Conservation (phyloP, 35 echinoderm and acorn worm genomes). For the Ptychodera flava region DNA sequence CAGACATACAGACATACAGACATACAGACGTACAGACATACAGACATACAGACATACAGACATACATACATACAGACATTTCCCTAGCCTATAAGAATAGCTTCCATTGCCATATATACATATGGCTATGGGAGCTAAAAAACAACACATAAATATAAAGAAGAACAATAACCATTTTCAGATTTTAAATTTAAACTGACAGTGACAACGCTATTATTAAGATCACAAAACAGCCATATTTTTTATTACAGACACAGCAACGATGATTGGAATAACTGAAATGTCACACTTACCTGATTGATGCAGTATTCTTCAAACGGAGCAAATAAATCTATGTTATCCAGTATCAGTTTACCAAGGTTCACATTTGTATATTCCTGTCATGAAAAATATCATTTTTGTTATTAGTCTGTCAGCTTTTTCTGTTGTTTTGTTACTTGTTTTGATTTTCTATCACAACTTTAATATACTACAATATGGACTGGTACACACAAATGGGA, state of each 20-base stretch:
- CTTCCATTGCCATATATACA: too few species aligned
- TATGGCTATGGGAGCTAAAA: too few species aligned
- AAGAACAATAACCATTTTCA: not conserved
- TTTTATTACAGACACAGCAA: too few species aligned
- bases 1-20: not conserved
- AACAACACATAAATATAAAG: not conserved
- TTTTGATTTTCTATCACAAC: not conserved
- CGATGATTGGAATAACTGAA: too few species aligned
- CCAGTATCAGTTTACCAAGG: conserved; percentile 6
- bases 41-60: too few species aligned
- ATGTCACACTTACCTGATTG: conserved; percentile 25
- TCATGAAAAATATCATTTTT: not conserved
- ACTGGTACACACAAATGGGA: too few species aligned
- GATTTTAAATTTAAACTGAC: not conserved
- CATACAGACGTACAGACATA: not conserved
- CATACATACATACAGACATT: too few species aligned
- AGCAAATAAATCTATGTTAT: not conserved
- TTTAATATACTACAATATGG: too few species aligned
- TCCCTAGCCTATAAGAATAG: too few species aligned
- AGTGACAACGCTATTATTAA: not conserved
- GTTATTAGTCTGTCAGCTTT: not conserved
- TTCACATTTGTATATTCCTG: conserved; percentile 3
- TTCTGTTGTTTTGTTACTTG: not conserved
- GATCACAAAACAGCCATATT: not conserved
- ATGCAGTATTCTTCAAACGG: conserved; percentile 20